A percentile compares a stretch with the other conserved stretches of the same genome.
Conservation (phyloP, 2,113 vertebrate genomes). For the Platichthys flesus region DNA sequence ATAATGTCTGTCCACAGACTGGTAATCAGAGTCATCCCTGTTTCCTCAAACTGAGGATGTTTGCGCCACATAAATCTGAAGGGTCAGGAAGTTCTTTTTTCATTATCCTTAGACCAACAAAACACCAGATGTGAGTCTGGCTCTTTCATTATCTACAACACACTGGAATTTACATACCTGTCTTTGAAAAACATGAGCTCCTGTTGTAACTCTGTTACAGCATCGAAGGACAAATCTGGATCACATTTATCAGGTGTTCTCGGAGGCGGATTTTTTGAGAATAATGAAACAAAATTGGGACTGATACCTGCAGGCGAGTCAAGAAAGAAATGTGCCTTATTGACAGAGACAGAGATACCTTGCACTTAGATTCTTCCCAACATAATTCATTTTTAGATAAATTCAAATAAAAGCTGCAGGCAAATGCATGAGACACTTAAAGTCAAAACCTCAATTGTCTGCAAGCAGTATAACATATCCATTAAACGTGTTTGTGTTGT, state of each 20-base stretch:
- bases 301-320: conserved; percentile 50
- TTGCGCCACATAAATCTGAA: conserved; percentile 77
- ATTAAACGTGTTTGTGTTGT: no score
- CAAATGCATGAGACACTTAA: no score
- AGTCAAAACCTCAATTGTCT: no score
- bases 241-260: conserved; percentile 78
- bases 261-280: conserved; percentile 61
- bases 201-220: conserved; percentile 66
- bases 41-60: conserved; percentile 67
- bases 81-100: conserved; percentile 18
- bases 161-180: conserved; percentile 52
- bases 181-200: conserved; percentile 79
- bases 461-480: no score
- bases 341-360: neutral
- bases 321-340: neutral
- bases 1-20: conserved; percentile 67
- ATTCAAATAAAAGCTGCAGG: conserved; percentile 2
- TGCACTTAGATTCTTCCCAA: neutral
- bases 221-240: conserved; percentile 73
- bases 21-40: conserved; percentile 61
- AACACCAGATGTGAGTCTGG: neutral
- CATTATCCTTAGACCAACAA: neutral
- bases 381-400: neutral
- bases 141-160: neutral
- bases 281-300: conserved; percentile 23